phyloP scores from a whole-genome alignment of 2,888 invertebrate species.

The Strigamia transsilvanica region DNA sequence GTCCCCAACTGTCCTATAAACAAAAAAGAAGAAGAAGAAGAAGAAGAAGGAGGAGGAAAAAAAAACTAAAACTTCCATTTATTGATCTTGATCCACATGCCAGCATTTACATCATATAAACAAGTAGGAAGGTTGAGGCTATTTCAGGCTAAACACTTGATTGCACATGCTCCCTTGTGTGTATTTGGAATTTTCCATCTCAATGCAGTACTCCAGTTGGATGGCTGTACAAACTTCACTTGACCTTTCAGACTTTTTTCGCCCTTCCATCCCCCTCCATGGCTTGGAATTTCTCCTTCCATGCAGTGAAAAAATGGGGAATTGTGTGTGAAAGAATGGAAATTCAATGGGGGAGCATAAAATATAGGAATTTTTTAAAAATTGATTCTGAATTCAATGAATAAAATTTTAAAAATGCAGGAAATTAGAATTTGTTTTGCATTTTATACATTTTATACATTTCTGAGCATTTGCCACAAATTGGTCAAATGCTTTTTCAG shows the following conservation, averaged over 20 bases:
- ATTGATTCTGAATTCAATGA: too few relatives aligned
- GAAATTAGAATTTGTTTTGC: too few relatives aligned
- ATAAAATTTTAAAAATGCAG: too few relatives aligned
- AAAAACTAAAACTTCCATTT: background rate
- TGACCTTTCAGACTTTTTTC: background rate
- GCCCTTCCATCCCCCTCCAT: too few relatives aligned
- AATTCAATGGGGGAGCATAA: too few relatives aligned
- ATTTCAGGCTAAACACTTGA: slow-evolving; percentile 8
- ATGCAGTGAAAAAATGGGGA: too few relatives aligned
- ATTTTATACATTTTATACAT: too few relatives aligned
- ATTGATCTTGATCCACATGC: background rate
- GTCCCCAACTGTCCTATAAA: background rate
- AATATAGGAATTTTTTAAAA: too few relatives aligned
- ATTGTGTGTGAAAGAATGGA: too few relatives aligned
- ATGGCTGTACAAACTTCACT: background rate
- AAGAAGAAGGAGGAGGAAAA: background rate
- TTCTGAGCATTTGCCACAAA: too few relatives aligned
- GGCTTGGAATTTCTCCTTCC: too few relatives aligned
- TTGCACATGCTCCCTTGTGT: background rate
- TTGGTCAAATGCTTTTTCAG: too few relatives aligned
- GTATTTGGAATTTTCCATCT: background rate
- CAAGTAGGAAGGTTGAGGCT: background rate
- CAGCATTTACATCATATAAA: slow-evolving; percentile 1
- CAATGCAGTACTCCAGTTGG: background rate
- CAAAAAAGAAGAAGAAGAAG: background rate